phyloP scores from a whole-genome alignment of 2,113 vertebrate genomes.

The Xenopus tropicalis region DNA sequence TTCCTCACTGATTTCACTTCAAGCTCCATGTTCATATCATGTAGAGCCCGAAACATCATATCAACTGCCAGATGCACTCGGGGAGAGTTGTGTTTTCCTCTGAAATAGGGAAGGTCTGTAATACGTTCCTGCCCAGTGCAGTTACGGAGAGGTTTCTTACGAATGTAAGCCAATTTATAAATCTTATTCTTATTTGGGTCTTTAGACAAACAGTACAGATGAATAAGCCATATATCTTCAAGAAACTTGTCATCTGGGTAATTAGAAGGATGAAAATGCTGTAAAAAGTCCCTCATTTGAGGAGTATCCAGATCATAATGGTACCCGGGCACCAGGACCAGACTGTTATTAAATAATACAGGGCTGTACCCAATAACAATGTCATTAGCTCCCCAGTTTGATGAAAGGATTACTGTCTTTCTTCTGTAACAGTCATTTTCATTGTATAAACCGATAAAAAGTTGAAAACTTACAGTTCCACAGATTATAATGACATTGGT shows the following conservation, averaged over 20 bases:
- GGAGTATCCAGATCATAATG: background rate
- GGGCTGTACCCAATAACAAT: background rate
- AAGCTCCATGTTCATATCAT: background rate
- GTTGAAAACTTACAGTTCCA: background rate
- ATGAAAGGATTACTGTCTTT: constrained; percentile 9
- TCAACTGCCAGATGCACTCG: background rate
- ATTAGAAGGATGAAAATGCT: background rate
- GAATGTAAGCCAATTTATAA: background rate
- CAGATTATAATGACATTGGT: background rate
- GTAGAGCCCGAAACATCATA: constrained; percentile 4
- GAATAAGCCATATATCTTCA: constrained; percentile 6
- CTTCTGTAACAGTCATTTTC: background rate
- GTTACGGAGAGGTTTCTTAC: background rate
- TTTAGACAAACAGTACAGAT: background rate
- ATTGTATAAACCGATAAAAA: background rate
- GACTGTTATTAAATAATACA: background rate
- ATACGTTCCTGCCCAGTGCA: background rate
- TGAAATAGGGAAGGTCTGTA: background rate
- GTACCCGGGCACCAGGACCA: constrained; percentile 2
- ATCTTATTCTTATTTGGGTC: background rate
- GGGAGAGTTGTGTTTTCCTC: background rate
- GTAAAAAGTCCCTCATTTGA: background rate
- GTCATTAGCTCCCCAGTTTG: background rate
- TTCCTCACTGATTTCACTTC: background rate
- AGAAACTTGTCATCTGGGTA: background rate